Percentiles rank a stretch among this genome's conserved stretches.
These are phyloP conservation scores for Athalia circularis DNA, from an alignment of 2,888 invertebrate species.

Conservation along the genomic window DNA sequence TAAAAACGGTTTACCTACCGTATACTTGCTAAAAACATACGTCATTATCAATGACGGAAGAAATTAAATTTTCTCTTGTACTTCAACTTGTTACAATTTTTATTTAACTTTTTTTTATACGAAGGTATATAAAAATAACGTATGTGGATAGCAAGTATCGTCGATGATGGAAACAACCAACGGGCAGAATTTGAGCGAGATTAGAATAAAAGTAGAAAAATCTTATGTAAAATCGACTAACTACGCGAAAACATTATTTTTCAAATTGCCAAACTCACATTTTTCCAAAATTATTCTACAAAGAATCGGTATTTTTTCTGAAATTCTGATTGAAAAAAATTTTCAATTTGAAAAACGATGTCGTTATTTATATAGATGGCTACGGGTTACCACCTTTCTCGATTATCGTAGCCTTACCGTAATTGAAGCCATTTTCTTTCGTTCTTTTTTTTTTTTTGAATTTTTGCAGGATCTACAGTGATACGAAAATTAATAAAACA, in stretches of 20 bases:
- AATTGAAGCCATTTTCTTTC: background rate
- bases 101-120: no score
- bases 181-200: slow-evolving; percentile 60
- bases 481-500: no score
- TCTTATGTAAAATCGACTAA: background rate
- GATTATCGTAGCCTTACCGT: slow-evolving; percentile 20
- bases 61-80: no score
- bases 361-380: slow-evolving; percentile 61
- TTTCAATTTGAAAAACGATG: slow-evolving; percentile 54
- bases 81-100: no score
- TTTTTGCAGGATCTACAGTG: no score
- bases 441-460: slow-evolving; percentile 39
- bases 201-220: slow-evolving; percentile 54
- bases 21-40: background rate
- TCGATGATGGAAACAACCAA: slow-evolving; percentile 33
- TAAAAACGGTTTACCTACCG: background rate
- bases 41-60: no score
- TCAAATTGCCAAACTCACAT: slow-evolving; percentile 38
- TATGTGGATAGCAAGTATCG: background rate
- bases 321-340: background rate
- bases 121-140: background rate
- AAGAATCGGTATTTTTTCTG: background rate
- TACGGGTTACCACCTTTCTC: slow-evolving; percentile 60
- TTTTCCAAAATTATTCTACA: background rate
- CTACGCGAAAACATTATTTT: slow-evolving; percentile 13